These are phyloP conservation scores for Muscicapa striata DNA, from an alignment of 2,797 vertebrate species.

Conservation along the genomic window DNA sequence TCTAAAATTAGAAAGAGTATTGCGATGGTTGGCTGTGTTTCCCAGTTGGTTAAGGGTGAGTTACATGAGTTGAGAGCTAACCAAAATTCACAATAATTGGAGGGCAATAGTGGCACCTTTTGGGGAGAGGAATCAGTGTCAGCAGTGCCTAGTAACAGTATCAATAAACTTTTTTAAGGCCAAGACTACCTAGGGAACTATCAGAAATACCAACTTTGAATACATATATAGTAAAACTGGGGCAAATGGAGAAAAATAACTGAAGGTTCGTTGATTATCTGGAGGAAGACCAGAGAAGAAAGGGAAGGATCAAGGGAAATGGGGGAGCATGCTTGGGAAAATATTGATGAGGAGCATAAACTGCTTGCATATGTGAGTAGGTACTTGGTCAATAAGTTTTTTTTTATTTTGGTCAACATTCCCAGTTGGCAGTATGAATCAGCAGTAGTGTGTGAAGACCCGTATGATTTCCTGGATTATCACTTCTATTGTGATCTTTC, in stretches of 20 bases:
- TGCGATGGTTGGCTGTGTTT: background rate
- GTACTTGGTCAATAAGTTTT: background rate
- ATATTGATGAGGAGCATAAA: background rate
- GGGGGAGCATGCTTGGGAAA: background rate
- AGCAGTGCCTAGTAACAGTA: background rate
- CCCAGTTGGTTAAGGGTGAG: background rate
- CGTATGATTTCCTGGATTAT: background rate
- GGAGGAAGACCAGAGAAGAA: background rate
- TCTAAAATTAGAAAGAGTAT: background rate
- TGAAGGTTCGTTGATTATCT: background rate
- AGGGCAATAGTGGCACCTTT: background rate
- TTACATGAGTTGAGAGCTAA: background rate
- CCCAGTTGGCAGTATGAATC: background rate
- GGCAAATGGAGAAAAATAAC: background rate
- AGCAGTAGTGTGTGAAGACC: background rate
- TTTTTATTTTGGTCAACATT: background rate
- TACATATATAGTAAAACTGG: background rate
- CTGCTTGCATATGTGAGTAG: background rate
- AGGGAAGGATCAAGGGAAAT: background rate
- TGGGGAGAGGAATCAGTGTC: background rate
- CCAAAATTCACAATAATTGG: background rate
- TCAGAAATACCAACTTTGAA: background rate
- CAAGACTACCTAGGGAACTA: background rate
- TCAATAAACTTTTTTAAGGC: background rate
- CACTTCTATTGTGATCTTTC: background rate